phyloP scores from a whole-genome alignment of 2,888 invertebrate species.

The Bedellia somnulentella region DNA sequence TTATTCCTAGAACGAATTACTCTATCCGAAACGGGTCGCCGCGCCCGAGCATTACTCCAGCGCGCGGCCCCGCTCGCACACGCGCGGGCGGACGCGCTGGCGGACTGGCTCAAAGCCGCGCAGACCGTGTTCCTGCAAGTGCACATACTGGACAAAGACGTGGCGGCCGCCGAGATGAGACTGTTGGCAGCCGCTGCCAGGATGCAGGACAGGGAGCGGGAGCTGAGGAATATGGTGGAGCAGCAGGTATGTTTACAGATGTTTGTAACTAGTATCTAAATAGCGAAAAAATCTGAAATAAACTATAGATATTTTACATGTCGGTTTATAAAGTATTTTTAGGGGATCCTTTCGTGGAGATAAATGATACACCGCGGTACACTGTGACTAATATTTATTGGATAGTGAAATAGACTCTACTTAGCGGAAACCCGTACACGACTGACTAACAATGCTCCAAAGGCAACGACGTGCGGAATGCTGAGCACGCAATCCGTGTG shows the following conservation, averaged over 20 bases:
- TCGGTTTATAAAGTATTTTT: too few species aligned
- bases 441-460: too few species aligned
- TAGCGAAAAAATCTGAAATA: not conserved
- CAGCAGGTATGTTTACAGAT: slow-evolving; percentile 13
- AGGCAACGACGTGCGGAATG: too few species aligned
- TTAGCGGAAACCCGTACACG: too few species aligned
- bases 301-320: too few species aligned
- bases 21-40: slow-evolving; percentile 77
- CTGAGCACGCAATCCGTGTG: too few species aligned
- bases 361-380: too few species aligned
- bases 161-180: slow-evolving; percentile 41
- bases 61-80: slow-evolving; percentile 74
- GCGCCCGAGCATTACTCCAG: slow-evolving; percentile 68
- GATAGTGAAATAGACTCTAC: too few species aligned
- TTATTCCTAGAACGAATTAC: slow-evolving; percentile 82
- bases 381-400: too few species aligned
- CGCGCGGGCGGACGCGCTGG: slow-evolving; percentile 75
- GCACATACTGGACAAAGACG: slow-evolving; percentile 79
- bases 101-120: slow-evolving; percentile 88
- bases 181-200: slow-evolving; percentile 40
- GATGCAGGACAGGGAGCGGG: slow-evolving; percentile 36
- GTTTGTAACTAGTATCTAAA: slow-evolving; percentile 5
- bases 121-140: slow-evolving; percentile 84
- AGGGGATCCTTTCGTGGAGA: too few species aligned
- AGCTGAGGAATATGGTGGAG: too few species aligned